These are phyloP conservation scores for Hypomesus transpacificus DNA, from an alignment of 2,113 vertebrate species.

Conservation along the genomic window DNA sequence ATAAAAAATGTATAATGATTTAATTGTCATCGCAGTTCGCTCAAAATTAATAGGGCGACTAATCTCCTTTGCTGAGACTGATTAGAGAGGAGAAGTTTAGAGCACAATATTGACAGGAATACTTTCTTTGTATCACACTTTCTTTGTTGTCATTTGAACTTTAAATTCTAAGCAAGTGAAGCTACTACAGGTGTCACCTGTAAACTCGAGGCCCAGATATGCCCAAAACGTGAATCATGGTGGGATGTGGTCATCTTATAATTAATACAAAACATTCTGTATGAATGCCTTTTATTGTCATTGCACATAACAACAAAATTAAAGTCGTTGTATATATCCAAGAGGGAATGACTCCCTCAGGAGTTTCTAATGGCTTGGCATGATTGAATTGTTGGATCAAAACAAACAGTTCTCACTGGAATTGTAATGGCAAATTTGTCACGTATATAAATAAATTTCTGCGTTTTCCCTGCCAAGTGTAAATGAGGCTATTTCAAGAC, in stretches of 20 bases:
- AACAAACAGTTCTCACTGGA: constrained; percentile 45
- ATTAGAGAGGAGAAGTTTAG: neutral
- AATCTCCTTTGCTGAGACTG: constrained; percentile 13
- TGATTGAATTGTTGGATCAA: constrained; percentile 22
- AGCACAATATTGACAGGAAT: neutral
- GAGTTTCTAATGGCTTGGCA: constrained; percentile 11
- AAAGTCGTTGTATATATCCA: too few species aligned
- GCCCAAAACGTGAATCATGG: too few species aligned
- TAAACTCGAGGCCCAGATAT: too few species aligned
- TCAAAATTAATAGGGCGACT: constrained; percentile 16
- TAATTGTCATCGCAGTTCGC: constrained; percentile 16
- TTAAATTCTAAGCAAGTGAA: too few species aligned
- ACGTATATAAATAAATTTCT: constrained; percentile 46
- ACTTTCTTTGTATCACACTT: too few species aligned
- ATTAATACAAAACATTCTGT: too few species aligned
- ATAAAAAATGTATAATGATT: constrained; percentile 20
- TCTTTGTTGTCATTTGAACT: too few species aligned
- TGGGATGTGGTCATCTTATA: too few species aligned
- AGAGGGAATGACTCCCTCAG: constrained; percentile 10
- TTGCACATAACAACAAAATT: too few species aligned
- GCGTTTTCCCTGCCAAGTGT: constrained; percentile 31
- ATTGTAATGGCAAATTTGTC: constrained; percentile 38
- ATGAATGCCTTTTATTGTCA: too few species aligned
- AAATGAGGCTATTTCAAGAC: constrained; percentile 35
- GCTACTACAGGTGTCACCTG: too few species aligned